These are phyloP conservation scores for Chelonoidis abingdonii DNA, from an alignment of 2,113 vertebrate species.

Conservation along the genomic window DNA sequence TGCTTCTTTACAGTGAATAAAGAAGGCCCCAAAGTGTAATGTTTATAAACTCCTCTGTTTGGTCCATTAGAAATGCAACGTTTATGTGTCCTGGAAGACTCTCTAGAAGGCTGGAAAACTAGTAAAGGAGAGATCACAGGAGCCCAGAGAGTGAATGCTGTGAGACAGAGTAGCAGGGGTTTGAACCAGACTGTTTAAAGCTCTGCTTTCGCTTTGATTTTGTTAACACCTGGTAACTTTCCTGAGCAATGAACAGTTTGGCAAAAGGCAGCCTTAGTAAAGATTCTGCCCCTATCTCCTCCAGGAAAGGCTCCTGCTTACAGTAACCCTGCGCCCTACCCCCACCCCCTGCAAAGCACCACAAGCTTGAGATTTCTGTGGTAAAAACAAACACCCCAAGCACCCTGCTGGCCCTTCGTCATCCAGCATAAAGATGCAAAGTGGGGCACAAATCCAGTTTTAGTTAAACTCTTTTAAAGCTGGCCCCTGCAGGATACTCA, in stretches of 20 bases:
- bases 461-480: background rate
- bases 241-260: fast-evolving
- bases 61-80: background rate
- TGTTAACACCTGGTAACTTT: background rate
- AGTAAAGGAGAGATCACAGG: background rate
- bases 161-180: background rate
- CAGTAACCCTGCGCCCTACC: background rate
- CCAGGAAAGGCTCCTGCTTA: background rate
- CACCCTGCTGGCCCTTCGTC: too few species aligned
- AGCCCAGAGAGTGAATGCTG: background rate
- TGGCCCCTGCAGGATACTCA: background rate
- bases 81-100: background rate
- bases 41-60: background rate
- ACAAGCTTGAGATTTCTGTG: background rate
- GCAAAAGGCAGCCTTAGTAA: background rate
- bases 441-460: background rate
- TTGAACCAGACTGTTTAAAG: background rate
- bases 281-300: background rate
- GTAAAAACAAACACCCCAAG: background rate
- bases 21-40: background rate
- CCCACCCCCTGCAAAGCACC: background rate
- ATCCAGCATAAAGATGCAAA: background rate
- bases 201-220: background rate
- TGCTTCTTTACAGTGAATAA: background rate
- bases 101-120: background rate